Conservation (phyloP, 2,797 vertebrate species). For the Lagocephalus sceleratus region DNA sequence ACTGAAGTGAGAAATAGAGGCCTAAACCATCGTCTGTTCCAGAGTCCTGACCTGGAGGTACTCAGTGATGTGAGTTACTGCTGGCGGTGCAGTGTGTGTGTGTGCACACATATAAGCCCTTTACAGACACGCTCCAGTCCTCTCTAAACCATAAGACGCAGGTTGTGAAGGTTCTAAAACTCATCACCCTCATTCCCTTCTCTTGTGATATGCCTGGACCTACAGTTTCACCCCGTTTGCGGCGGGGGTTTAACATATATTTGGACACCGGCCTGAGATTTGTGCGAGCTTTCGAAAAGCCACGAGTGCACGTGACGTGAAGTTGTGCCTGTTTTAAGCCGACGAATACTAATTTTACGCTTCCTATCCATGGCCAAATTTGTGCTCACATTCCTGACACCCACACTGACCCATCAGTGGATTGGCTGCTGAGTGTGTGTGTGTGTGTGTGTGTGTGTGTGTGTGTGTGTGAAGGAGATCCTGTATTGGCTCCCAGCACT, state of each 20-base stretch:
- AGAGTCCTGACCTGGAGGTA: slow-evolving; percentile 81
- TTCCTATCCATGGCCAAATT: slow-evolving; percentile 35
- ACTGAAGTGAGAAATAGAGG: slow-evolving; percentile 22
- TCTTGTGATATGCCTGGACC: slow-evolving; percentile 12
- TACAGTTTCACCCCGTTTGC: neutral
- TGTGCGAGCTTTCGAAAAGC: neutral
- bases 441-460: neutral
- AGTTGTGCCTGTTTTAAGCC: slow-evolving; percentile 8
- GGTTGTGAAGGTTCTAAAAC: slow-evolving; percentile 28
- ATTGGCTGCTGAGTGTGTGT: slow-evolving; percentile 46
- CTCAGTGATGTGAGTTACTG: slow-evolving; percentile 78
- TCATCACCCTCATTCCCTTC: slow-evolving; percentile 43
- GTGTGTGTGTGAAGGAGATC: slow-evolving; percentile 3
- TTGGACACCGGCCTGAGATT: slow-evolving; percentile 9
- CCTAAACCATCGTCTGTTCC: slow-evolving; percentile 78
- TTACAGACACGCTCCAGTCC: neutral
- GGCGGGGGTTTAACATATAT: slow-evolving; percentile 13
- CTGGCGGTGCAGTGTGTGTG: slow-evolving; percentile 38
- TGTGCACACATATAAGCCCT: neutral
- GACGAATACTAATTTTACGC: slow-evolving; percentile 39
- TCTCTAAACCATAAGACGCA: slow-evolving; percentile 6
- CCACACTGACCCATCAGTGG: slow-evolving; percentile 44
- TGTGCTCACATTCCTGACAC: slow-evolving; percentile 43
- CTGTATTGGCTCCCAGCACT: slow-evolving; percentile 49
- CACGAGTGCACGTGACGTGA: neutral